These are phyloP conservation scores for Hemicentrotus pulcherrimus DNA, from an alignment of 35 echinoderm and acorn worm genomes.

Conservation along the genomic window DNA sequence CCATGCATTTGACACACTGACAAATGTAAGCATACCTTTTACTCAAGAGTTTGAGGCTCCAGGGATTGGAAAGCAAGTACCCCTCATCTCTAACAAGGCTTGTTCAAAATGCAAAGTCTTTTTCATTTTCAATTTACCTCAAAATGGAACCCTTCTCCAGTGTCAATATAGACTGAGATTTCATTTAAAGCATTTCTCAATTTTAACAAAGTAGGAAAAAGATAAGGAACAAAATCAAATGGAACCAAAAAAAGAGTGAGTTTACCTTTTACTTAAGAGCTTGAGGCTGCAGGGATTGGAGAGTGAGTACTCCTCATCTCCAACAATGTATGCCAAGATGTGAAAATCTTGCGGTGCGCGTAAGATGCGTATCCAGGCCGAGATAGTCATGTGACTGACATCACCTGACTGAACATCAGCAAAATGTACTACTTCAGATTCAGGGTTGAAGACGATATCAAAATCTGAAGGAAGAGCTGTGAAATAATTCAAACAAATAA, in stretches of 20 bases:
- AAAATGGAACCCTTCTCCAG: neutral
- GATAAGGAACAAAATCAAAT: neutral
- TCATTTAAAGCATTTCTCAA: too few relatives aligned
- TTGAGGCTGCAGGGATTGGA: constrained; percentile 23
- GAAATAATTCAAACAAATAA: neutral
- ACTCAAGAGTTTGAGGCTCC: too few relatives aligned
- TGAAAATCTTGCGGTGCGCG: neutral
- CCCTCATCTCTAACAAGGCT: too few relatives aligned
- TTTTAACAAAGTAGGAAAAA: too few relatives aligned
- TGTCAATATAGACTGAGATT: neutral
- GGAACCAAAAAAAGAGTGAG: neutral
- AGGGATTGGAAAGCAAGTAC: too few relatives aligned
- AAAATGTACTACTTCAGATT: neutral
- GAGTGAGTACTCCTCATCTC: constrained; percentile 8
- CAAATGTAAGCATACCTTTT: too few relatives aligned
- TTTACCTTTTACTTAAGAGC: neutral
- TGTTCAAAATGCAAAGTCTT: too few relatives aligned
- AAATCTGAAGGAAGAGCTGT: constrained; percentile 28
- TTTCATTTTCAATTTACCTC: neutral
- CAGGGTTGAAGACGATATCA: neutral
- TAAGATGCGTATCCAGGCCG: neutral
- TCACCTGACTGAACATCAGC: neutral
- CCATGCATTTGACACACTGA: too few relatives aligned
- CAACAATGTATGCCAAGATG: neutral
- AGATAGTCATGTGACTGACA: neutral